Conservation (phyloP, 2,888 invertebrate genomes). For the Taenaris catops region DNA sequence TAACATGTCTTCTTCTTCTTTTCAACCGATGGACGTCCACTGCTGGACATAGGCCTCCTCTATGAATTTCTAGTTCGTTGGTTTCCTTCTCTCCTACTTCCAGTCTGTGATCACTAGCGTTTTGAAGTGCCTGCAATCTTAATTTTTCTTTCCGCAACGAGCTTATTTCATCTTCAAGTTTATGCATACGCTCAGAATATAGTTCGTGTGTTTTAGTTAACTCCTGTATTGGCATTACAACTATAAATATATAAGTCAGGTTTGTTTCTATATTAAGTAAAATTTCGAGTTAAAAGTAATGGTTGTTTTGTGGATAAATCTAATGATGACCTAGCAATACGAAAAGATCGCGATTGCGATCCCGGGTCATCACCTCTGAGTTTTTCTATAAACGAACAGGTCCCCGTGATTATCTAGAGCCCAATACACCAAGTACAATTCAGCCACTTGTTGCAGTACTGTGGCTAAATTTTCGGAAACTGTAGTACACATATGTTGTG, state of each 20-base stretch:
- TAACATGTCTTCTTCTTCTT: no score
- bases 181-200: slow-evolving; percentile 35
- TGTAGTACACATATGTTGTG: slow-evolving; percentile 63
- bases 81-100: slow-evolving; percentile 13
- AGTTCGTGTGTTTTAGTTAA: slow-evolving; percentile 36
- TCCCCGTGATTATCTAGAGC: slow-evolving; percentile 87
- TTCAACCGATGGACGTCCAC: no score
- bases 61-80: no score
- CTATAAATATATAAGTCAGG: no score
- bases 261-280: no score
- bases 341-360: no score
- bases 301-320: no score
- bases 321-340: no score
- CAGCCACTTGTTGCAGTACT: slow-evolving; percentile 85
- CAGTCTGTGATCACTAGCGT: slow-evolving; percentile 2
- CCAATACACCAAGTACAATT: slow-evolving; percentile 88
- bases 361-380: no score
- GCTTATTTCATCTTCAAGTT: slow-evolving; percentile 37
- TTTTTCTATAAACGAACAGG: no score
- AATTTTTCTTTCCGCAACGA: slow-evolving; percentile 31
- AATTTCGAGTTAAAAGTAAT: no score
- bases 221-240: slow-evolving; percentile 46
- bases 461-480: slow-evolving; percentile 72
- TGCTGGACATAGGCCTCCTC: no score
- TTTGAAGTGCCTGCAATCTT: slow-evolving; percentile 2